Conservation (phyloP, 1,140 invertebrate genomes). For the Zaprionus ornatus region DNA sequence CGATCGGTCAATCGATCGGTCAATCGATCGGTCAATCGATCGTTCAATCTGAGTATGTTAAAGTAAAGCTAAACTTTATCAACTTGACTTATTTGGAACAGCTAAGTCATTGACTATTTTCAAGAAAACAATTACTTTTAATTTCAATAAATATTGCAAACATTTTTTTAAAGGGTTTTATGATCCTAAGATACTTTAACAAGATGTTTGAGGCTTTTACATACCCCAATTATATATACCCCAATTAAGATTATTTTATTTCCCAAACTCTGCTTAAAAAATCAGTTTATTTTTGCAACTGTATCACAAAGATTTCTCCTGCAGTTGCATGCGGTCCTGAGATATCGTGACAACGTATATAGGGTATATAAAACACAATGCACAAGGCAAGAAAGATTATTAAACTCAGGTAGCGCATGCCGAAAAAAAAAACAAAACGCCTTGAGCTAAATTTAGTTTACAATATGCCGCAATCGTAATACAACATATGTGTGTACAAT, state of each 20-base stretch:
- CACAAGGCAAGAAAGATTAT: conserved; percentile 15
- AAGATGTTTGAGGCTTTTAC: no score
- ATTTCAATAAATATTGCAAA: no score
- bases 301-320: background rate
- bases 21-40: no score
- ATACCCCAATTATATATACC: background rate
- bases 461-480: conserved; percentile 45
- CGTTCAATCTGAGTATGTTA: no score
- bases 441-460: conserved; percentile 70
- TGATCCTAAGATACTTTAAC: no score
- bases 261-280: background rate
- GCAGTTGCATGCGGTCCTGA: background rate
- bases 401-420: conserved; percentile 30
- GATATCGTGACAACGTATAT: background rate
- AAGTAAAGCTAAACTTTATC: no score
- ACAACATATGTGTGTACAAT: conserved; percentile 38
- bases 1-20: no score
- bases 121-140: no score
- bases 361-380: background rate
- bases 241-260: background rate
- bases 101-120: no score
- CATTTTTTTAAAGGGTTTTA: no score
- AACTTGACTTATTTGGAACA: no score
- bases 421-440: conserved; percentile 30
- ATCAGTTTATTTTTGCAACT: background rate